Percentiles rank a stretch among this genome's conserved stretches.
Conservation (phyloP, 2,888 invertebrate genomes). For the Trypoxylon attenuatum region DNA sequence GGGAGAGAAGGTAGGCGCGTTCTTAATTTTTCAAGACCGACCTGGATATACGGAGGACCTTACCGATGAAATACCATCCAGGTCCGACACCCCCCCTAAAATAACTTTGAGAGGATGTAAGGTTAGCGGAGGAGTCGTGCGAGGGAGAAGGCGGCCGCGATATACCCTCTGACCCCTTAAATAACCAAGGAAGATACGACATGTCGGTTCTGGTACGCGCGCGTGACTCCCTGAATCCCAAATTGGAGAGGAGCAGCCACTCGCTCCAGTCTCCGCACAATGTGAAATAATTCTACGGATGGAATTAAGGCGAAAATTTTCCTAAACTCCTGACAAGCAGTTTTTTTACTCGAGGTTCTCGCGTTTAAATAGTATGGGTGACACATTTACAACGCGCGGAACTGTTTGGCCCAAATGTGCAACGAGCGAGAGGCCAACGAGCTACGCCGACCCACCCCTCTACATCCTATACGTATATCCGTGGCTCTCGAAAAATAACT, state of each 20-base stretch:
- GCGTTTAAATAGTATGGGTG: too few relatives aligned
- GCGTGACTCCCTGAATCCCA: not conserved
- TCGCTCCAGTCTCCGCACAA: too few relatives aligned
- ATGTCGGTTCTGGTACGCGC: not conserved
- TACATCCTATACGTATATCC: too few relatives aligned
- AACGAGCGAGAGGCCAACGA: not conserved
- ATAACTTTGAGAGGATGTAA: conserved; percentile 42
- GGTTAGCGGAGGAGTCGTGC: too few relatives aligned
- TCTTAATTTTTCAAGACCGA: not conserved
- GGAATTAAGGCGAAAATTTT: too few relatives aligned
- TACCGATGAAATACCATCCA: not conserved
- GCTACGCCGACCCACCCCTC: too few relatives aligned
- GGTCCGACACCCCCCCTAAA: conserved; percentile 25
- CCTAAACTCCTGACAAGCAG: too few relatives aligned
- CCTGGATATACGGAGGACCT: not conserved
- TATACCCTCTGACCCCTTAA: conserved; percentile 44
- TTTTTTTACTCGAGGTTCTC: too few relatives aligned
- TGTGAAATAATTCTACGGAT: too few relatives aligned
- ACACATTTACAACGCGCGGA: too few relatives aligned
- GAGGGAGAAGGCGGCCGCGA: conserved; percentile 16
- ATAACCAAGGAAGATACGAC: conserved; percentile 38
- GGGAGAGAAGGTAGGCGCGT: not conserved
- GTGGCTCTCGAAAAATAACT: conserved; percentile 33
- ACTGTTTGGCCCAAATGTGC: not conserved
- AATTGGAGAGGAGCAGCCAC: not conserved